phyloP scores from a whole-genome alignment of 2,888 invertebrate species.

The Andricus curvator region DNA sequence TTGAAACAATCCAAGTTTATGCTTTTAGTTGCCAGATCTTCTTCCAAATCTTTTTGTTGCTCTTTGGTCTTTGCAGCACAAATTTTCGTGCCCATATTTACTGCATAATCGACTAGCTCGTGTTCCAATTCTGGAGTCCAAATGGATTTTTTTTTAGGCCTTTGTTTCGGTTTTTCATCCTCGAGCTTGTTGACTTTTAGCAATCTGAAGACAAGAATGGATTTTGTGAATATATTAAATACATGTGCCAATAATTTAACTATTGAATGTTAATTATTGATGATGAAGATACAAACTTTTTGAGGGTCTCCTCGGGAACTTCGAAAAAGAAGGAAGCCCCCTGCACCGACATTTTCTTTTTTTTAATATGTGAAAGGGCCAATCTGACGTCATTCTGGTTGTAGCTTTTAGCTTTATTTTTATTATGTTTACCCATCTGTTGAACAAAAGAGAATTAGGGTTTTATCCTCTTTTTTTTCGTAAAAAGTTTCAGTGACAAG shows the following conservation, averaged over 20 bases:
- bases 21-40: background rate
- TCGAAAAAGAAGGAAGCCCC: background rate
- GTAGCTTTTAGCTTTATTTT: background rate
- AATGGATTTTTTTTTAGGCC: background rate
- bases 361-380: background rate
- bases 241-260: background rate
- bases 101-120: slow-evolving; percentile 8
- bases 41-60: background rate
- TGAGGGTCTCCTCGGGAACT: background rate
- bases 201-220: background rate
- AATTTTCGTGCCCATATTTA: slow-evolving; percentile 6
- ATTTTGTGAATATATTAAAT: background rate
- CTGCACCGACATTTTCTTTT: background rate
- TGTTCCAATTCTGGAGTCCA: background rate
- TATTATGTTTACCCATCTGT: background rate
- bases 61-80: slow-evolving; percentile 2
- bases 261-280: background rate
- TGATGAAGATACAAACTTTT: background rate
- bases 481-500: no score
- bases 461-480: background rate
- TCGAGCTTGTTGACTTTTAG: background rate
- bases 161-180: background rate
- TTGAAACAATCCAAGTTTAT: background rate
- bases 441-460: background rate
- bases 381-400: background rate